Conservation (phyloP, 2,797 vertebrate species). For the Pseudomugil gertrudae region DNA sequence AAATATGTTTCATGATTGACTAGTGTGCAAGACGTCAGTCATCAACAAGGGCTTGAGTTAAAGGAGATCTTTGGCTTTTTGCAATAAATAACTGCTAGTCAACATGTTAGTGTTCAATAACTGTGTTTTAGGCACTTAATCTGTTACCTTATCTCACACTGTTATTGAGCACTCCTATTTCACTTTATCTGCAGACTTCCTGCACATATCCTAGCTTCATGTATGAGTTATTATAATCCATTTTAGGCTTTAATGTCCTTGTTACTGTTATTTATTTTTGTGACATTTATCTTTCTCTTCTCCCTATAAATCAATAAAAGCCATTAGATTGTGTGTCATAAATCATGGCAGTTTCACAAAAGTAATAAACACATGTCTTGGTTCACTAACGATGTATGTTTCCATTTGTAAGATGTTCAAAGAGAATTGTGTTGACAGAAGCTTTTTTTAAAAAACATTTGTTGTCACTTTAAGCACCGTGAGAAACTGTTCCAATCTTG, state of each 20-base stretch:
- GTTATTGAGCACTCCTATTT: slow-evolving; percentile 12
- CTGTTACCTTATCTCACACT: background rate
- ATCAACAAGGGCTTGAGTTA: background rate
- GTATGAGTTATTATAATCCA: slow-evolving; percentile 5
- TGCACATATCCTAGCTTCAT: slow-evolving; percentile 2
- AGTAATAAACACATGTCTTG: slow-evolving; percentile 11
- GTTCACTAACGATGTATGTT: slow-evolving; percentile 10
- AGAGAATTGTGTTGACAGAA: background rate
- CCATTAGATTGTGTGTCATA: slow-evolving; percentile 7
- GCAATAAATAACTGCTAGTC: background rate
- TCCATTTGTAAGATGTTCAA: slow-evolving; percentile 9
- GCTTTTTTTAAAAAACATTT: background rate
- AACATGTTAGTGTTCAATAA: background rate
- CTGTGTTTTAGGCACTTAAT: background rate
- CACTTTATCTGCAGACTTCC: background rate
- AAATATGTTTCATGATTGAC: background rate
- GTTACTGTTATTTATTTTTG: slow-evolving; percentile 1
- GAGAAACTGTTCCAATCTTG: slow-evolving; percentile 39
- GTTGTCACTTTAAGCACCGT: background rate
- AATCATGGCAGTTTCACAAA: slow-evolving; percentile 10
- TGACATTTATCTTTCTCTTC: background rate
- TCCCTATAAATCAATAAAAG: slow-evolving; percentile 7
- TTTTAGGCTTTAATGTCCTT: slow-evolving; percentile 8
- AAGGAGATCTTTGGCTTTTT: background rate
- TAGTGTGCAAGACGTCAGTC: background rate